Base-by-base conservation (phyloP, 2,888 invertebrate genomes). In the Cataglyphis livida region DNA sequence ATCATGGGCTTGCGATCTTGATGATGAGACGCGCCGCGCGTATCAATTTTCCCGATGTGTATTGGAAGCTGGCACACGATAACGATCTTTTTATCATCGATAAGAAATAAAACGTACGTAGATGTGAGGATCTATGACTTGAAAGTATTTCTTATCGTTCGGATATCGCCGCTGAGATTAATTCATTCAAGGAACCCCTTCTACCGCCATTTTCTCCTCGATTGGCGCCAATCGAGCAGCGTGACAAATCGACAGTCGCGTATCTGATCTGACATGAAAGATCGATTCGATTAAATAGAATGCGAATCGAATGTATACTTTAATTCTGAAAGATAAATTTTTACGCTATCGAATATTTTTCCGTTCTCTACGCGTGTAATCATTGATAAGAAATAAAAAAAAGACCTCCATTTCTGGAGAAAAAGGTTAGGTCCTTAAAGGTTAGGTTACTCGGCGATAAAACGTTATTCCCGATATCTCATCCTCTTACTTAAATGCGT, bases 81-180 rank as follows among this genome's bases (percentile, higher is more conserved):
- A 48, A 44, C 38, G 61, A 61, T 68, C 65, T 73, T 15, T 48
- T 61, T 54, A 73, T 82, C 65, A 35, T 32, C 28, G 76, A 73
- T 51, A 61, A 25, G 35, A 71, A 48, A 68, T 28, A 54, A 35
- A 71, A 81, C 51, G 35, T 57, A 62, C 54, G 25, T n/a, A 25
- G 76, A 57, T 51, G 38, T 38, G 18, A 61, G 51, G n/a, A 57
- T 25, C 15, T 3, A 41, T 10, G 28, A 25, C 62, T 84, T 76
- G 75, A 88, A 6, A 48, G 66, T 75, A 44, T 41, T 48, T 68
- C 84, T 86, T 87, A 86, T 88, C 87, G 66, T 51, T 74, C 61
- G 65, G 85, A 82, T 82, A 68, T 68, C 70, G 18, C 59, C 61
- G 76, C 28, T 25, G 70, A 78, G 84, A 87, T 89, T 84, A 86